A percentile compares a stretch with the other conserved stretches of the same genome.
These are phyloP conservation scores for Macrotis lagotis DNA, from an alignment of 2,113 vertebrate genomes.

Conservation along the genomic window DNA sequence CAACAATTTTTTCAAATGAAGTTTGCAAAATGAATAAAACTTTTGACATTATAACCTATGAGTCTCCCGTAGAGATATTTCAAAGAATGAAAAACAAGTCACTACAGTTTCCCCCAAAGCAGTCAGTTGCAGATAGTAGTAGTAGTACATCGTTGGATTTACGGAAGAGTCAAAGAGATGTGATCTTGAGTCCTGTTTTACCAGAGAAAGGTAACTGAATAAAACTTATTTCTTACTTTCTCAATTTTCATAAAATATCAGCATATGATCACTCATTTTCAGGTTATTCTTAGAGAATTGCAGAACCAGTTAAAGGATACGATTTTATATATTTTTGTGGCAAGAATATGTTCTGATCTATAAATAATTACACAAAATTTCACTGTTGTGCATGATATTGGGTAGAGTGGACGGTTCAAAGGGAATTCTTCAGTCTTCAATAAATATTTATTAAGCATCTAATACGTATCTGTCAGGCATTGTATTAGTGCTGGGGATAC, in stretches of 20 bases:
- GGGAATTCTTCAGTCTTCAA: background rate
- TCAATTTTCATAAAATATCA: fast-evolving
- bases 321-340: background rate
- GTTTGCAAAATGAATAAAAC: background rate
- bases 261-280: background rate
- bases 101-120: background rate
- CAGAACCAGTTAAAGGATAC: fast-evolving
- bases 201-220: fast-evolving
- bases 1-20: background rate
- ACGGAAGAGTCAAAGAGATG: fast-evolving
- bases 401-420: background rate
- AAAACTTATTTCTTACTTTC: fast-evolving
- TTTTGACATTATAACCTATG: background rate
- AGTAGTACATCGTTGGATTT: fast-evolving
- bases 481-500: background rate
- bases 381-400: background rate
- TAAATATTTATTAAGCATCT: background rate
- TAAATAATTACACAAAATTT: background rate
- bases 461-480: background rate
- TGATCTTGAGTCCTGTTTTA: slow-evolving; percentile 13
- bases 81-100: slow-evolving; percentile 60
- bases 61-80: slow-evolving; percentile 70
- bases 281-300: fast-evolving
- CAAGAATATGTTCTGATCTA: background rate
- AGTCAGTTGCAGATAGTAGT: fast-evolving